Conservation (phyloP, 2,888 invertebrate species). For the Tanypteryx hageni region DNA sequence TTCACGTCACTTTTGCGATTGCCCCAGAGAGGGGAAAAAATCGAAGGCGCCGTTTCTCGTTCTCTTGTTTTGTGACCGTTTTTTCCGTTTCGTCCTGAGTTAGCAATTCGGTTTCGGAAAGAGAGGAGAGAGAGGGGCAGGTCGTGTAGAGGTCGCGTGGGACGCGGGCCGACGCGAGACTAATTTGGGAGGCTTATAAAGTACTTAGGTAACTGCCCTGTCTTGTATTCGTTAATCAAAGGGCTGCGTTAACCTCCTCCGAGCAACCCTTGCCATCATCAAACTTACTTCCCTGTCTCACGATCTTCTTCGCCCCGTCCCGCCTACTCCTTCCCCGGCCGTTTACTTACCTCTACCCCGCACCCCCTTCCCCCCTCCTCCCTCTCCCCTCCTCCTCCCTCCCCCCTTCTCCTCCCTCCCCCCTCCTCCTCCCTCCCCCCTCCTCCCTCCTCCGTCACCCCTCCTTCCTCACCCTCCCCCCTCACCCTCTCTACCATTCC, state of each 20-base stretch:
- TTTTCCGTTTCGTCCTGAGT: not conserved
- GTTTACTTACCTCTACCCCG: not conserved
- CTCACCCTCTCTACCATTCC: not conserved
- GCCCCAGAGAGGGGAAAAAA: too few relatives aligned
- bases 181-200: conserved; percentile 26
- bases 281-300: not conserved
- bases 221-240: conserved; percentile 9
- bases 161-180: not conserved
- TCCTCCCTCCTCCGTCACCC: not conserved
- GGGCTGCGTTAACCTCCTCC: not conserved
- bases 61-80: not conserved
- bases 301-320: not conserved
- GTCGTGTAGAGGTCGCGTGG: not conserved
- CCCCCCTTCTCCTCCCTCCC: not conserved
- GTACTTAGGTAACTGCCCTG: conserved; percentile 25
- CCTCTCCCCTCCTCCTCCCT: not conserved
- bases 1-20: too few relatives aligned
- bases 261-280: not conserved
- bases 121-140: too few relatives aligned
- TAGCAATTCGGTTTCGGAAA: too few relatives aligned
- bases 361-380: not conserved
- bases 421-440: not conserved
- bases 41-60: not conserved
- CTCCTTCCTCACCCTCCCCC: not conserved
- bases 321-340: not conserved